These are phyloP conservation scores for Eupeodes latifasciatus DNA, from an alignment of 2,888 invertebrate genomes.

Conservation along the genomic window DNA sequence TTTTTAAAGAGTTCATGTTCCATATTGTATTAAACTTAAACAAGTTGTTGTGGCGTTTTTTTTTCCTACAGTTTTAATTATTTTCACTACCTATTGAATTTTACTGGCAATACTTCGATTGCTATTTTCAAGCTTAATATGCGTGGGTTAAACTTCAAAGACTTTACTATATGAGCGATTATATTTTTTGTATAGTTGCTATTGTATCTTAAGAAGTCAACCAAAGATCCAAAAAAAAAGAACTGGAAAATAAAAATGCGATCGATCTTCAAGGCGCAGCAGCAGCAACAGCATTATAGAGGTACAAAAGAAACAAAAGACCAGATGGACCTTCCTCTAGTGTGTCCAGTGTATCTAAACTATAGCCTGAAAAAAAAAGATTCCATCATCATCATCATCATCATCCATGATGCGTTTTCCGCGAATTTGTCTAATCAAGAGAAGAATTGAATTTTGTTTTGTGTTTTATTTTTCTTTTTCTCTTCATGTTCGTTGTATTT, in stretches of 20 bases:
- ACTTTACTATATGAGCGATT: background rate
- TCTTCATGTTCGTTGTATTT: background rate
- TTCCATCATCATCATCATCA: conserved; percentile 74
- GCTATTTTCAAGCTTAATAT: background rate
- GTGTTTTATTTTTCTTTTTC: background rate
- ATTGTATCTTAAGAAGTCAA: background rate
- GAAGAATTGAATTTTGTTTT: conserved; percentile 72
- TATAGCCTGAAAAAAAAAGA: conserved; percentile 14
- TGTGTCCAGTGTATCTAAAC: background rate
- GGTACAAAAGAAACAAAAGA: conserved; percentile 46
- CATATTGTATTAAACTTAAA: conserved; percentile 2
- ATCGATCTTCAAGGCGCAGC: conserved; percentile 71
- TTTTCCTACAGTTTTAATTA: background rate
- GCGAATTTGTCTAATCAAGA: conserved; percentile 82
- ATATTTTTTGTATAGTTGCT: background rate
- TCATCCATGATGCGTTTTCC: conserved; percentile 81
- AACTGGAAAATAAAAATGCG: conserved; percentile 8
- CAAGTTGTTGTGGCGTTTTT: background rate
- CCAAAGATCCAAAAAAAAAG: background rate
- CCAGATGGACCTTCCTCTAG: conserved; percentile 31
- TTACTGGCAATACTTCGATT: background rate
- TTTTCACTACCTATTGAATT: background rate
- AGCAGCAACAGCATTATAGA: conserved; percentile 13
- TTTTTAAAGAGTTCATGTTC: conserved; percentile 3
- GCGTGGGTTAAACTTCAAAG: conserved; percentile 10